These are phyloP conservation scores for Tiliacea aurago DNA, from an alignment of 2,888 invertebrate genomes.

Conservation along the genomic window DNA sequence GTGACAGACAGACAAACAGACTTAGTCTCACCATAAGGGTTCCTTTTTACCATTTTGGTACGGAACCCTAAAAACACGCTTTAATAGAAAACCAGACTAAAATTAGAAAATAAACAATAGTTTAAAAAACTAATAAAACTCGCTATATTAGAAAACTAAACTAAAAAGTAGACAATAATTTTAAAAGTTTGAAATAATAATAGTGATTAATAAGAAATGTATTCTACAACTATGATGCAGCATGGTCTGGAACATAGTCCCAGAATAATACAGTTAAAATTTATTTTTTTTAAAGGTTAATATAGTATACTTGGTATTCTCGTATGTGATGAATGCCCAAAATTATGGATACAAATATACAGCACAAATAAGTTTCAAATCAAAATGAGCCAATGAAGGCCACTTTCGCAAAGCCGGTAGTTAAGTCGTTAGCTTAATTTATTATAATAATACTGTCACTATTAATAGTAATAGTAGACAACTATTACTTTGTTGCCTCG, in stretches of 20 bases:
- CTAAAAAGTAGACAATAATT: too few species aligned
- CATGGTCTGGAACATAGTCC: not conserved
- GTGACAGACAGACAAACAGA: too few species aligned
- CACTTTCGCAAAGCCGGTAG: constrained; percentile 35
- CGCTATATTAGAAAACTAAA: too few species aligned
- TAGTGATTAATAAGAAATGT: too few species aligned
- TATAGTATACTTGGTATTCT: not conserved
- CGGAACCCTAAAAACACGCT: too few species aligned
- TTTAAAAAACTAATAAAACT: too few species aligned
- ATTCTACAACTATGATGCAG: not conserved
- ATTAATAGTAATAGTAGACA: constrained; percentile 32
- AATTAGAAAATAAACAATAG: too few species aligned
- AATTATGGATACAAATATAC: not conserved
- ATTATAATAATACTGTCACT: constrained; percentile 40
- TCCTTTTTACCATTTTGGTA: too few species aligned
- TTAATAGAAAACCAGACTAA: too few species aligned
- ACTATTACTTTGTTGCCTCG: constrained; percentile 22
- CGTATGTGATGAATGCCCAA: not conserved
- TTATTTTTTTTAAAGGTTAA: not conserved
- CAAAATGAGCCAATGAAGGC: constrained; percentile 37
- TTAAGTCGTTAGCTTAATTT: constrained; percentile 33
- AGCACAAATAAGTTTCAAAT: not conserved
- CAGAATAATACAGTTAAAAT: not conserved
- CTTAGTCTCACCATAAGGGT: too few species aligned
- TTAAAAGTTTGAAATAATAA: too few species aligned